These are phyloP conservation scores for Coendou prehensilis DNA, from an alignment of 2,797 vertebrate genomes.

Conservation along the genomic window DNA sequence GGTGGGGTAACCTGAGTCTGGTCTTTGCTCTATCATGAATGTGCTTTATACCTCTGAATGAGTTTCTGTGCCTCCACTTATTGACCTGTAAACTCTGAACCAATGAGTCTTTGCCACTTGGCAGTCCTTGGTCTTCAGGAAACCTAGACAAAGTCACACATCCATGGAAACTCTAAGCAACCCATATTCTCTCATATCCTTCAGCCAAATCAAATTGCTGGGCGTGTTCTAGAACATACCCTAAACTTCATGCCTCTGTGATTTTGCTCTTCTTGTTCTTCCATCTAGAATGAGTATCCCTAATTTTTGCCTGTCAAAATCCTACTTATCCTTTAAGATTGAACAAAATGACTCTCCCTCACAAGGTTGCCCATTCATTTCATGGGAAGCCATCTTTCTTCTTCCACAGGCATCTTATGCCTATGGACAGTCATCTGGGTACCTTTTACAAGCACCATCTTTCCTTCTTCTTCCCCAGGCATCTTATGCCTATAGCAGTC, in stretches of 20 bases:
- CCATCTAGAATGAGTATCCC: not conserved
- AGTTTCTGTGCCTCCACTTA: not conserved
- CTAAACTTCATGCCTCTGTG: not conserved
- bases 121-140: not conserved
- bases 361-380: not conserved
- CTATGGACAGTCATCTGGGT: not conserved
- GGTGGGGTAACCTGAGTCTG: not conserved
- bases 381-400: not conserved
- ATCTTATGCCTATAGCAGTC: not conserved
- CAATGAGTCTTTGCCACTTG: not conserved
- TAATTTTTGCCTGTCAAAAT: not conserved
- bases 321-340: not conserved
- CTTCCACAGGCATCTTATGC: not conserved
- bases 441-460: constrained; percentile 26
- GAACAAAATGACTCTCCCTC: not conserved
- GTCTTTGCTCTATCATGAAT: not conserved
- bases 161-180: not conserved
- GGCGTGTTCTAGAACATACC: not conserved
- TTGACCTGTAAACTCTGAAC: constrained; percentile 1
- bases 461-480: not conserved
- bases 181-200: not conserved
- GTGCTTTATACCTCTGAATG: not conserved
- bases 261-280: not conserved
- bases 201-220: not conserved
- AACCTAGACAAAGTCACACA: not conserved